Evolutionary conservation across 2,888 invertebrate genomes (phyloP).

Genomic region (Syrphus vitripennis): DNA sequence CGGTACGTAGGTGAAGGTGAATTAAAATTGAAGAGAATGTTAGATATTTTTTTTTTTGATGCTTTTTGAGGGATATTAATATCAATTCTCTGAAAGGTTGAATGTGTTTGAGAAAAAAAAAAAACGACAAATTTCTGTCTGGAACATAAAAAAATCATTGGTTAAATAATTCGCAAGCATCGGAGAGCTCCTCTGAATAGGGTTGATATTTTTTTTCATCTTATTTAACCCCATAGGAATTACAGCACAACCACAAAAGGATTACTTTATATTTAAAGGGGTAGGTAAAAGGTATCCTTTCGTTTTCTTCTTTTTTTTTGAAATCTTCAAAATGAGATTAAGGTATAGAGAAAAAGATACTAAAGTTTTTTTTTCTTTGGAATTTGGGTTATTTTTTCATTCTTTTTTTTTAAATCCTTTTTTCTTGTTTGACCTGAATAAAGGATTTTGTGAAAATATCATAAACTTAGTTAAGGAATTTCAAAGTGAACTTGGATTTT

Average conservation of each 20-base stretch:
- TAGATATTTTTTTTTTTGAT: neutral
- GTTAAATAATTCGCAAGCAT: neutral
- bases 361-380: neutral
- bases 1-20: neutral
- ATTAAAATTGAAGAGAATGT: slow-evolving; percentile 6
- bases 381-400: neutral
- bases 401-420: neutral
- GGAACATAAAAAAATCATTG: slow-evolving; percentile 20
- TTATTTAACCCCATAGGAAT: neutral
- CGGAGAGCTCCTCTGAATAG: neutral
- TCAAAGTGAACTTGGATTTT: slow-evolving; percentile 10
- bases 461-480: slow-evolving; percentile 26
- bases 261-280: slow-evolving; percentile 10
- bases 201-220: neutral
- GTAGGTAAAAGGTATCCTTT: neutral
- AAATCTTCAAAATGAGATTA: slow-evolving; percentile 15
- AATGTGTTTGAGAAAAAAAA: neutral
- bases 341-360: neutral
- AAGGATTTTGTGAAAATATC: slow-evolving; percentile 22
- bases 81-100: slow-evolving; percentile 2
- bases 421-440: slow-evolving; percentile 26
- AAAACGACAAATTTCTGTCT: neutral
- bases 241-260: slow-evolving; percentile 17
- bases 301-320: neutral
- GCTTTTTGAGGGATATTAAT: slow-evolving; percentile 4